These are phyloP conservation scores for Amia ocellicauda DNA, from an alignment of 2,113 vertebrate genomes.

Conservation along the genomic window DNA sequence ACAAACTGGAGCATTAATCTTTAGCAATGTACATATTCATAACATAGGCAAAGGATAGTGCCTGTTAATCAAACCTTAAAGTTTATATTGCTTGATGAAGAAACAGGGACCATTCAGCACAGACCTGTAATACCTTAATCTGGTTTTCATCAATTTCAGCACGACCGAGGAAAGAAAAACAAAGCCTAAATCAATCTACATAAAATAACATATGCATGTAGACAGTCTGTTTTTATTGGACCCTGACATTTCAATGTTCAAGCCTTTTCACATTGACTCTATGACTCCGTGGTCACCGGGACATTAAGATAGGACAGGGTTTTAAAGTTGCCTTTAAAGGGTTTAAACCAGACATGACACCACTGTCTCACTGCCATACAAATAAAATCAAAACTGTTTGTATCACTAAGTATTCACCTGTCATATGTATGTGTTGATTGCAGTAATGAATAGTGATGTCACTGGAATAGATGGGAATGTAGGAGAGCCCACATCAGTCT, in stretches of 20 bases:
- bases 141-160: slow-evolving; percentile 15
- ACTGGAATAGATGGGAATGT: too few relatives aligned
- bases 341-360: too few relatives aligned
- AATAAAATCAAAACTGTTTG: too few relatives aligned
- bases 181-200: neutral
- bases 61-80: neutral
- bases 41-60: neutral
- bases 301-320: too few relatives aligned
- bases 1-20: neutral
- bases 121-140: neutral
- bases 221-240: neutral
- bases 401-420: too few relatives aligned
- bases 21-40: slow-evolving; percentile 2
- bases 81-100: neutral
- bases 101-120: neutral
- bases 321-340: too few relatives aligned
- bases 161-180: neutral
- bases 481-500: too few relatives aligned
- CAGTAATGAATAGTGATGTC: too few relatives aligned
- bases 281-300: too few relatives aligned
- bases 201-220: neutral
- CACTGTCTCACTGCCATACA: too few relatives aligned
- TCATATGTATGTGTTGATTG: too few relatives aligned
- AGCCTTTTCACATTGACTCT: too few relatives aligned
- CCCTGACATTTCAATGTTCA: slow-evolving; percentile 1